Base-by-base conservation (phyloP, 1,140 invertebrate genomes). In the Leguminivora glycinivorella region DNA sequence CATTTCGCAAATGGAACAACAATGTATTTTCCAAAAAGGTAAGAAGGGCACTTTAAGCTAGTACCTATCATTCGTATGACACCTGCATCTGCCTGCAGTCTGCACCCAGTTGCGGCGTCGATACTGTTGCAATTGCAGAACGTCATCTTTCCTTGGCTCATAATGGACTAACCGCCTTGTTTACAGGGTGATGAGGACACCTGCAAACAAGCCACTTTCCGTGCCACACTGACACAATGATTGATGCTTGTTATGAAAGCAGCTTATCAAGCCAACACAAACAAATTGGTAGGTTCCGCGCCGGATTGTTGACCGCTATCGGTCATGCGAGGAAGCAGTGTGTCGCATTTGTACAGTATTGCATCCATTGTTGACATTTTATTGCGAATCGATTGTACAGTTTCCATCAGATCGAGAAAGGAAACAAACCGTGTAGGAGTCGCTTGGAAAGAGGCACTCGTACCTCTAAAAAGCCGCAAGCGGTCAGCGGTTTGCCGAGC, bases 221-320 rank as follows among this genome's bases (percentile, higher is more conserved):
- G 47, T 22, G 47, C 47, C 19, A 22, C 19, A 52, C 47, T 52
- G 47, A 52, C 47, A 52, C 47, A 52, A 52, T 52, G 47, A 52
- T 52, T 19, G 47, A 52, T 52, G 47, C 1, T n/a, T 52, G 47
- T 52, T 52, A 52, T 52, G 47, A 52, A 52, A 52, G 19, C 47
- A 52, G 5, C 47, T 52, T 52, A 52, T 52, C 47, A 52, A 2
- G 47, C 17, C 47, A 22, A 52, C 19, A 52, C 47, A 52, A 52
- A 52, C 47, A 52, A 52, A 52, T 52, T 52, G n/a, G 47, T 52
- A 43, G 14, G 19, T 52, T 47, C 43, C 43, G 43, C 1, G 43
- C 47, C 10, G 19, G 7, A 6, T 19, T 52, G 47, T 19, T 52
- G 47, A 43, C 40, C 40, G 17, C 6, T 52, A 22, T 52, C 47